Evolutionary conservation across 2,888 invertebrate species (phyloP).

Genomic region (Drosophila diplacantha): DNA sequence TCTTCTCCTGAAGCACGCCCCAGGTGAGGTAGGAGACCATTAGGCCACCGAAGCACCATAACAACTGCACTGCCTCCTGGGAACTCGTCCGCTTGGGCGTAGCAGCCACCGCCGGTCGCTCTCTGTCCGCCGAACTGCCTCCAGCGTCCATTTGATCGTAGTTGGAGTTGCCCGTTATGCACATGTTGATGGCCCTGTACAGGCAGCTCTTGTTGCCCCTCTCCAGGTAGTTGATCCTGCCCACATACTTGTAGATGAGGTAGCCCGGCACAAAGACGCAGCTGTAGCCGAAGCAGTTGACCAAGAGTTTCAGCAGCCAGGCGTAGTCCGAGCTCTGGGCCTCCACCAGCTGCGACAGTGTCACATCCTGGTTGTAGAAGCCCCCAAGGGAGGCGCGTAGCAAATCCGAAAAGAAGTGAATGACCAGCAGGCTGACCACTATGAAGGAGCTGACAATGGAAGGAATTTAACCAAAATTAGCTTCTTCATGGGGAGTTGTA

Average conservation of each 20-base stretch:
- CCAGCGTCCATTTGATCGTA: slow-evolving; percentile 75
- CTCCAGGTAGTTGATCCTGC: slow-evolving; percentile 88
- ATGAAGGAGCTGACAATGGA: slow-evolving; percentile 62
- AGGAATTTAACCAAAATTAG: background rate
- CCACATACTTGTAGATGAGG: slow-evolving; percentile 88
- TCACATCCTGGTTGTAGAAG: slow-evolving; percentile 66
- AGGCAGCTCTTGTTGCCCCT: slow-evolving; percentile 77
- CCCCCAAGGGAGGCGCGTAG: slow-evolving; percentile 76
- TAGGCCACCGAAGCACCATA: slow-evolving; percentile 91
- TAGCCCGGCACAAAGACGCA: slow-evolving; percentile 92
- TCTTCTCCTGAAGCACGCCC: slow-evolving; percentile 98
- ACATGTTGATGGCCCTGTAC: slow-evolving; percentile 73
- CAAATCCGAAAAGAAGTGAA: slow-evolving; percentile 76
- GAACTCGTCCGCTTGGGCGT: slow-evolving; percentile 78
- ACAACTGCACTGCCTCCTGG: slow-evolving; percentile 81
- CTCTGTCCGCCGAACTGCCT: slow-evolving; percentile 15
- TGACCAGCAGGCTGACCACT: slow-evolving; percentile 70
- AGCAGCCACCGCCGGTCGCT: slow-evolving; percentile 35
- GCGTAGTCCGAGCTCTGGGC: slow-evolving; percentile 80
- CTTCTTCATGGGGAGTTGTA: background rate
- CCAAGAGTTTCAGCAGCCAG: slow-evolving; percentile 87
- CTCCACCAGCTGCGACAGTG: slow-evolving; percentile 77
- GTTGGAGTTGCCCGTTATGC: slow-evolving; percentile 73
- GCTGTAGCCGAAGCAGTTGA: slow-evolving; percentile 92
- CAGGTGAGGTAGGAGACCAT: slow-evolving; percentile 95